Conservation (phyloP, 2,888 invertebrate genomes). For the Drosophila koepferae region DNA sequence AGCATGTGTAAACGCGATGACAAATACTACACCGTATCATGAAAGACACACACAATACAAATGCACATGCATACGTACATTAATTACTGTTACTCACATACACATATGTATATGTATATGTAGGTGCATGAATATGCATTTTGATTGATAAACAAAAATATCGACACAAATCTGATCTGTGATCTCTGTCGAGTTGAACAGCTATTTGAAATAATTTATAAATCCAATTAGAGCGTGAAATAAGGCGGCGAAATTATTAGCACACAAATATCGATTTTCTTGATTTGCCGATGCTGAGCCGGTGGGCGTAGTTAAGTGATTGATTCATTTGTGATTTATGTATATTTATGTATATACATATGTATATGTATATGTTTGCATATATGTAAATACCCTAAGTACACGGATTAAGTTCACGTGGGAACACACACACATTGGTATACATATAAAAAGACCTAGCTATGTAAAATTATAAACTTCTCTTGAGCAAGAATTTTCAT, state of each 20-base stretch:
- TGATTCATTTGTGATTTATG: not conserved
- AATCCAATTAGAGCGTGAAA: not conserved
- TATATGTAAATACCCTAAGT: not conserved
- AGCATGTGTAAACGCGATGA: not conserved
- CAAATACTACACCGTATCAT: slow-evolving; percentile 2
- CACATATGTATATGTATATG: not conserved
- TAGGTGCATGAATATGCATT: not conserved
- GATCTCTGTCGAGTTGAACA: too few relatives aligned
- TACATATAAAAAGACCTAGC: too few relatives aligned
- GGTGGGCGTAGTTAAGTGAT: slow-evolving; percentile 1
- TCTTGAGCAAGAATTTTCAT: not conserved
- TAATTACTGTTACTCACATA: slow-evolving; percentile 1
- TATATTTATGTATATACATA: too few relatives aligned
- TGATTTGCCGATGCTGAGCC: not conserved
- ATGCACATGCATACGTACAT: not conserved
- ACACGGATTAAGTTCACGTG: not conserved
- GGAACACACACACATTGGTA: not conserved
- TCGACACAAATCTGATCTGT: not conserved
- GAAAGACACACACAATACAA: not conserved
- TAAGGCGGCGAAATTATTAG: not conserved
- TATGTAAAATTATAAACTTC: not conserved
- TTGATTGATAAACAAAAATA: slow-evolving; percentile 4
- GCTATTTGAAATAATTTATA: not conserved
- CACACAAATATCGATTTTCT: not conserved
- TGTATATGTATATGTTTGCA: too few relatives aligned